These are phyloP conservation scores for Lasioglossum figueresi DNA, from an alignment of 2,888 invertebrate genomes.

Conservation along the genomic window DNA sequence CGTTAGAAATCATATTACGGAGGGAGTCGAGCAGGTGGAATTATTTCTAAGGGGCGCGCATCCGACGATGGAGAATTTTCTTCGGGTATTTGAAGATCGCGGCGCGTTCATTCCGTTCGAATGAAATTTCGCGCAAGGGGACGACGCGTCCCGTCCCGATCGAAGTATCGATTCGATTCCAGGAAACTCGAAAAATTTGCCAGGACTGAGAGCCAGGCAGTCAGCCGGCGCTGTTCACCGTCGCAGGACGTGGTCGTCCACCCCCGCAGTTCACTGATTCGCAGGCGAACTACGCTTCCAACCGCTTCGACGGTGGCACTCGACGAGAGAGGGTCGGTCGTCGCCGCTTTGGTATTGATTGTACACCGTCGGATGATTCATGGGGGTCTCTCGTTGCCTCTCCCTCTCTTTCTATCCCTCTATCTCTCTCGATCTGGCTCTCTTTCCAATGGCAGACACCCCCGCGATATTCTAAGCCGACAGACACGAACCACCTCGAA, in stretches of 20 bases:
- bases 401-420: slow-evolving; percentile 49
- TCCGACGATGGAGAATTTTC: too few relatives aligned
- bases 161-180: slow-evolving; percentile 51
- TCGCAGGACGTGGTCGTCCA: slow-evolving; percentile 25
- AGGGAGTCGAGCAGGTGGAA: too few relatives aligned
- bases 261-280: slow-evolving; percentile 55
- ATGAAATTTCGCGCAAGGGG: too few relatives aligned
- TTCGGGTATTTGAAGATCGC: too few relatives aligned
- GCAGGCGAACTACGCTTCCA: slow-evolving; percentile 39
- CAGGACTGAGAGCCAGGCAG: slow-evolving; percentile 23
- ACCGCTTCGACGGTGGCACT: slow-evolving; percentile 67
- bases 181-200: slow-evolving; percentile 57
- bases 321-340: slow-evolving; percentile 64
- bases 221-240: background rate
- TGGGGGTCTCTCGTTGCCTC: slow-evolving; percentile 65
- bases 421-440: slow-evolving; percentile 17
- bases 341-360: slow-evolving; percentile 47
- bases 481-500: slow-evolving; percentile 59
- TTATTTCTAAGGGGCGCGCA: too few relatives aligned
- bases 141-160: background rate
- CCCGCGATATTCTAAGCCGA: slow-evolving; percentile 77
- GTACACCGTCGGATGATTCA: slow-evolving; percentile 80
- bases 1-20: too few relatives aligned
- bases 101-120: too few relatives aligned
- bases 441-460: slow-evolving; percentile 59